phyloP scores from a whole-genome alignment of 2,888 invertebrate genomes.

The Lapara coniferarum region DNA sequence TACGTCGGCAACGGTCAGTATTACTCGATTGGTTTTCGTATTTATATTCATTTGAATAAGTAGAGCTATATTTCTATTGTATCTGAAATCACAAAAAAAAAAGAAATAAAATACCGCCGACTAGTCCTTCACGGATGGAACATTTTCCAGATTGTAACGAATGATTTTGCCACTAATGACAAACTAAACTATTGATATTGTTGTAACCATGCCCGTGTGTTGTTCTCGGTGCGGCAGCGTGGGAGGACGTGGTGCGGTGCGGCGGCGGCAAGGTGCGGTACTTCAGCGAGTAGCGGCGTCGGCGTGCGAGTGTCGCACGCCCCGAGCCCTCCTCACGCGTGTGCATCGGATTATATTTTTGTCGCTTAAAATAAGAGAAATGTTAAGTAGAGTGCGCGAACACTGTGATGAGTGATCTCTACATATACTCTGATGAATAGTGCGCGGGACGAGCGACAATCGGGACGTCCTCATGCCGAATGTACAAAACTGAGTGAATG shows the following conservation, averaged over 20 bases:
- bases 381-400: slow-evolving; percentile 29
- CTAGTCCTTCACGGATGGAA: too few species aligned
- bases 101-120: too few species aligned
- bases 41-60: too few species aligned
- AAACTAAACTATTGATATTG: background rate
- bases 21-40: background rate
- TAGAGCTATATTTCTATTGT: too few species aligned
- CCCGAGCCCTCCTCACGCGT: background rate
- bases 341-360: slow-evolving; percentile 1
- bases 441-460: background rate
- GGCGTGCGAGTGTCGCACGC: slow-evolving; percentile 14
- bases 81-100: too few species aligned
- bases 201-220: background rate
- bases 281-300: slow-evolving; percentile 67
- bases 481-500: background rate
- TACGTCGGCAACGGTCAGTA: slow-evolving; percentile 67
- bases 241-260: slow-evolving; percentile 87
- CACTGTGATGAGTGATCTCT: slow-evolving; percentile 21
- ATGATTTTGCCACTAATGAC: too few species aligned
- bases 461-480: background rate
- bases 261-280: slow-evolving; percentile 75
- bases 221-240: slow-evolving; percentile 81
- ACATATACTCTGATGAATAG: background rate
- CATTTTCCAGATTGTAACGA: too few species aligned
- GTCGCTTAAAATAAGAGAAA: slow-evolving; percentile 39